A percentile compares a stretch with the other conserved stretches of the same genome.
Conservation (phyloP, 2,888 invertebrate genomes). For the Drosophila lacicola region DNA sequence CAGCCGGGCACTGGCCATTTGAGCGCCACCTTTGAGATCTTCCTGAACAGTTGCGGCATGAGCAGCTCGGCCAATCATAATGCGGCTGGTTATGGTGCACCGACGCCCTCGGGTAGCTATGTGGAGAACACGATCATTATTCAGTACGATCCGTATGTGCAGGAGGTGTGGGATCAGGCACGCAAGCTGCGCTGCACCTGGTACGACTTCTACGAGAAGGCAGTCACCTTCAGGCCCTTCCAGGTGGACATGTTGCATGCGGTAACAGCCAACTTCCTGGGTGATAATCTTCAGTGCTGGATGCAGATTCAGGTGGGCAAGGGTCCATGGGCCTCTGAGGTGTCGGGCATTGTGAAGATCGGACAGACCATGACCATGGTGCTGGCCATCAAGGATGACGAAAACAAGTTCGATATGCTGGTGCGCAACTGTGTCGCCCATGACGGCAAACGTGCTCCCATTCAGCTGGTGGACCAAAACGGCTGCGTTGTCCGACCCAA, state of each 20-base stretch:
- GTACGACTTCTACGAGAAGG: conserved; percentile 98
- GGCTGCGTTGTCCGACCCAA: conserved; percentile 97
- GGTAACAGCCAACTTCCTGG: conserved; percentile 97
- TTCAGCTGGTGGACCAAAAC: conserved; percentile 96
- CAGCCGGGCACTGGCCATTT: conserved; percentile 96
- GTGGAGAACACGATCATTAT: conserved; percentile 98
- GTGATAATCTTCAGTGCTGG: conserved; percentile 98
- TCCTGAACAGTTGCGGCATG: conserved; percentile 97
- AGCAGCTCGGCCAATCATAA: conserved; percentile 96
- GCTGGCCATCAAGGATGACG: conserved; percentile 96
- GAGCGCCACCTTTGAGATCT: conserved; percentile 96
- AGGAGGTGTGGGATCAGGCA: conserved; percentile 97
- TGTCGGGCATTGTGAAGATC: conserved; percentile 97
- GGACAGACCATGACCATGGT: conserved; percentile 99
- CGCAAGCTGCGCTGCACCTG: conserved; percentile 96
- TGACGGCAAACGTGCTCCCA: conserved; percentile 96
- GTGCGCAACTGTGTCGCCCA: conserved; percentile 97
- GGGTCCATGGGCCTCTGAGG: conserved; percentile 98
- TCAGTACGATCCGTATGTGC: conserved; percentile 97
- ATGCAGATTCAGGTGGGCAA: conserved; percentile 99
- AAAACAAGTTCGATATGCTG: conserved; percentile 98
- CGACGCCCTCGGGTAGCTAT: conserved; percentile 96
- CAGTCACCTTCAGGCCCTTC: conserved; percentile 97
- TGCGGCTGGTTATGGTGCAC: conserved; percentile 92
- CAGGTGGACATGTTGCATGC: conserved; percentile 98